Conservation (phyloP, 64 coral and sea anemone species). For the Montipora sp. region DNA sequence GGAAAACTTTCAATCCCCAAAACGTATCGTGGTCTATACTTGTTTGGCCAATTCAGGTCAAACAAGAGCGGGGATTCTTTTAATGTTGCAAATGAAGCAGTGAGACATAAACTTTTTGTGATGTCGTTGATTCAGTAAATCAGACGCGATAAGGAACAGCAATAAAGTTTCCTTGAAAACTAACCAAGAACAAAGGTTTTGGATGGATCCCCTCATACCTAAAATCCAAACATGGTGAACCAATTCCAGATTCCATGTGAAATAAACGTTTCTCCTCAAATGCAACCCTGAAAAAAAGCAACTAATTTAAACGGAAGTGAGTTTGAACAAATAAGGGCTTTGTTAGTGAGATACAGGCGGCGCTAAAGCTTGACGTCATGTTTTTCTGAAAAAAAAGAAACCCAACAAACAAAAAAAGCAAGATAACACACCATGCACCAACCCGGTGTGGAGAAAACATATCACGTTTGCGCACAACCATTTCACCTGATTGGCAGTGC, state of each 20-base stretch:
- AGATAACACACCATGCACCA: too few species aligned
- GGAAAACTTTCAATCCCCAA: neutral
- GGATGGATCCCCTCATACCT: slow-evolving; percentile 42
- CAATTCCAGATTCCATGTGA: slow-evolving; percentile 89
- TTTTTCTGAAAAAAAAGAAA: neutral
- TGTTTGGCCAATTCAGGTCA: neutral
- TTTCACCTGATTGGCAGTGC: too few species aligned
- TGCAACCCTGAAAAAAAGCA: slow-evolving; percentile 62
- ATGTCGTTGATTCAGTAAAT: neutral
- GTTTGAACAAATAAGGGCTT: neutral
- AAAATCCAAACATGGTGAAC: slow-evolving; percentile 92
- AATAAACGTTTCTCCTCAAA: slow-evolving; percentile 60
- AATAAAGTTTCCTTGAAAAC: neutral
- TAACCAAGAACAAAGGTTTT: neutral
- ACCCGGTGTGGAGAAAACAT: too few species aligned
- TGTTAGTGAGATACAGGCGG: neutral
- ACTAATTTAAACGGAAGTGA: neutral
- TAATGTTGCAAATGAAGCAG: too few species aligned
- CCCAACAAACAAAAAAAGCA: too few species aligned
- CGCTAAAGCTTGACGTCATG: neutral
- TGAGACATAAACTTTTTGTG: neutral
- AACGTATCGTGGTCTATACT: neutral
- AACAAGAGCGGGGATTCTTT: too few species aligned
- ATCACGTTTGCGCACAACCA: too few species aligned
- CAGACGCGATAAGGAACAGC: too few species aligned